These are phyloP conservation scores for Pelobates cultripes DNA, from an alignment of 2,797 vertebrate species.

Conservation along the genomic window DNA sequence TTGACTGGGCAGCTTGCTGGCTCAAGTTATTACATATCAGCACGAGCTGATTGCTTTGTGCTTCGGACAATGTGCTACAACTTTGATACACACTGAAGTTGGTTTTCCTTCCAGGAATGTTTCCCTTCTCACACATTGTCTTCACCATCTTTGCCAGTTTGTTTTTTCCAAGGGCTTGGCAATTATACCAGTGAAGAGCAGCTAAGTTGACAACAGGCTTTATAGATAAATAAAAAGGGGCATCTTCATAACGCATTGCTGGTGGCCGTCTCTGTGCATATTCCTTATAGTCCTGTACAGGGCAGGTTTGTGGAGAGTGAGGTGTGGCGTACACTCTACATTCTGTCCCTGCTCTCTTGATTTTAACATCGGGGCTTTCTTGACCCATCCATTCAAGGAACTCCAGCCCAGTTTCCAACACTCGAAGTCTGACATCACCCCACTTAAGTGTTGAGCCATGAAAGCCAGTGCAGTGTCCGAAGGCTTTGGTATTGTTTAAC, in stretches of 20 bases:
- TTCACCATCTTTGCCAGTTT: conserved; percentile 87
- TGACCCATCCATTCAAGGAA: conserved; percentile 84
- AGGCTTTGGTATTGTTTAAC: conserved; percentile 84
- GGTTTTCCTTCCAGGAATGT: conserved; percentile 81
- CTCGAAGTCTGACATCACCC: conserved; percentile 79
- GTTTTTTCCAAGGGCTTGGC: conserved; percentile 84
- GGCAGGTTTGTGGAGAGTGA: conserved; percentile 80
- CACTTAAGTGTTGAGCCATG: conserved; percentile 82
- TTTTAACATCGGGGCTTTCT: conserved; percentile 73
- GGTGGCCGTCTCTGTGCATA: conserved; percentile 81
- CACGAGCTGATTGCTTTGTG: conserved; percentile 83
- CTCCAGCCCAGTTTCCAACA: conserved; percentile 78
- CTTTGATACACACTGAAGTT: conserved; percentile 86
- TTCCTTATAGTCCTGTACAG: conserved; percentile 83
- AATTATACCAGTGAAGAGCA: conserved; percentile 83
- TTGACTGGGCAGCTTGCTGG: conserved; percentile 80
- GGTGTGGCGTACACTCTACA: conserved; percentile 80
- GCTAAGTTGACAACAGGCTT: conserved; percentile 82
- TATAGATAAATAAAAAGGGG: conserved; percentile 82
- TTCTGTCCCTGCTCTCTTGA: conserved; percentile 75
- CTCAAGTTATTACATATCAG: conserved; percentile 83
- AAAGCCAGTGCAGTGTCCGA: conserved; percentile 82
- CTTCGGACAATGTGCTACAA: conserved; percentile 81
- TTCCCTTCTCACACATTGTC: conserved; percentile 85
- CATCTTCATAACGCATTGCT: conserved; percentile 81